Evolutionary conservation across 2,888 invertebrate species (phyloP), one percentile per base, ranked within the genome.

Genomic region (Odontothrips loti): DNA sequence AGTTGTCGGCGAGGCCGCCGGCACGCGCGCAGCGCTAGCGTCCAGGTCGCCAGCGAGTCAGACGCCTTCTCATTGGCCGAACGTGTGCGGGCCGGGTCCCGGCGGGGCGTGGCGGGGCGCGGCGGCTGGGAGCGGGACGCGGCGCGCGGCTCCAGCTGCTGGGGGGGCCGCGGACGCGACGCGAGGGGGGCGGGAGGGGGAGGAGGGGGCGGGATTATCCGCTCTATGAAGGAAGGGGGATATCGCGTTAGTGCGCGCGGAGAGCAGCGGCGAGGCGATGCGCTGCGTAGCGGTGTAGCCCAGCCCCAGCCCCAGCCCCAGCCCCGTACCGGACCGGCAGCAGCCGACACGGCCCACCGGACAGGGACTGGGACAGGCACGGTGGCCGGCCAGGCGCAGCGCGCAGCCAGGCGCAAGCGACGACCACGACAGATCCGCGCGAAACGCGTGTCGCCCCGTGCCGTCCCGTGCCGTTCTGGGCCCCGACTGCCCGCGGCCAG

Each of bases 1-100:
- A 23, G 68, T 27, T 23, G 23, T 27, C 27, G 58, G 23, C 68
- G 23, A 27, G 68, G 23, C 68, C 68, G 68, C 23, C 68, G 68
- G 68, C 68, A 75, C 68, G 68, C 68, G 68, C 68, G 68, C 68
- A 75, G 68, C 68, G 68, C 68, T 75, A 75, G 68, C 68, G 68
- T 8, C 68, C 68, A 27, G 68, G 68, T 75, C 23, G 68, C 27
- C 27, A 27, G 27, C 23, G 23, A 27, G 68, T 27, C 68, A 8
- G 68, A 12, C 68, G 68, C 23, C 23, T 75, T 27, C 68, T 27
- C 23, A 75, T 75, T 75, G 68, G 68, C 27, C 68, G 68, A 27
- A 27, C 68, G 68, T 27, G 68, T 75, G 68, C 68, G 68, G 68
- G 8, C 23, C 68, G 68, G 68, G 68, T n/a, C 68, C 23, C 12